Percentiles rank a stretch among this genome's conserved stretches.
phyloP scores from a whole-genome alignment of 2,888 invertebrate species.

The Protophormia terraenovae region DNA sequence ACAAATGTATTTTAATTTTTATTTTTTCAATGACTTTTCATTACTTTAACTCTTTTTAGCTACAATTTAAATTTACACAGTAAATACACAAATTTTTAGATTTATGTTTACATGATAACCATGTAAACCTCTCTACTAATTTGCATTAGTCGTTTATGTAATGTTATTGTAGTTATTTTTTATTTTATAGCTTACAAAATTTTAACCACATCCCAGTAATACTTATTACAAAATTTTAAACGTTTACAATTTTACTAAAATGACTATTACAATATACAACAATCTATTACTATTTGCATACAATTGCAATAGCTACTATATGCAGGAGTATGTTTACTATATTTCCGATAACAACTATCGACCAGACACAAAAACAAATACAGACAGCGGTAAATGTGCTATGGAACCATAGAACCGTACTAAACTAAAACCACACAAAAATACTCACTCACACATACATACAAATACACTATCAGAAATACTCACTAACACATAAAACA shows the following conservation, averaged over 20 bases:
- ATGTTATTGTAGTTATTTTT: neutral
- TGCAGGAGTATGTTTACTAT: neutral
- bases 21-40: neutral
- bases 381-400: constrained; percentile 29
- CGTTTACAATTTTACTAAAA: constrained; percentile 14
- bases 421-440: neutral
- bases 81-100: neutral
- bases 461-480: neutral
- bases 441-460: neutral
- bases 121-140: neutral
- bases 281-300: constrained; percentile 33
- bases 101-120: neutral
- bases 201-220: constrained; percentile 11
- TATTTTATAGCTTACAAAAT: neutral
- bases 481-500: constrained; percentile 11
- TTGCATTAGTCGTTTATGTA: constrained; percentile 31
- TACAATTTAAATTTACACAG: neutral
- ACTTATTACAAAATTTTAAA: constrained; percentile 36
- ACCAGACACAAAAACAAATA: constrained; percentile 54
- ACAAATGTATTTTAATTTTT: too few species aligned
- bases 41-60: neutral
- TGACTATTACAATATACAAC: constrained; percentile 11
- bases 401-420: constrained; percentile 18
- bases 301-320: neutral
- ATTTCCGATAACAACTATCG: constrained; percentile 53